phyloP scores from a whole-genome alignment of 2,113 vertebrate genomes.

The Apodemus sylvaticus region DNA sequence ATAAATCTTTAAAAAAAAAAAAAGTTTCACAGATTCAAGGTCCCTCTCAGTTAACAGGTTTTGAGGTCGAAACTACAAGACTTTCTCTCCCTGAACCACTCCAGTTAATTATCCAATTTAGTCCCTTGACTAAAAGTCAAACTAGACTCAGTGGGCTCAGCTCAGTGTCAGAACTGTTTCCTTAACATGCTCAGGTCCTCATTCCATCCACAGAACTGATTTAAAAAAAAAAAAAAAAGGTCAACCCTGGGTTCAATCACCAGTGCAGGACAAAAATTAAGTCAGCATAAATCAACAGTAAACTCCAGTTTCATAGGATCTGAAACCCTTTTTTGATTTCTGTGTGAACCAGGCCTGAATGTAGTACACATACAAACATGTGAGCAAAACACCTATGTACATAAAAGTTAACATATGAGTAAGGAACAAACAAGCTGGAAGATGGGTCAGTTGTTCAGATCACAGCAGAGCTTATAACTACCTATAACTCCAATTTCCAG shows the following conservation, averaged over 20 bases:
- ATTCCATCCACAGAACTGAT: background rate
- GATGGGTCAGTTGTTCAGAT: background rate
- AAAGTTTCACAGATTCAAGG: background rate
- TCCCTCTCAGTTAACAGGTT: background rate
- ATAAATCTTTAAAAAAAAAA: background rate
- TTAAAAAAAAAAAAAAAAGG: background rate
- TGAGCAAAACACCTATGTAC: background rate
- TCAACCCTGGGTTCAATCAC: background rate
- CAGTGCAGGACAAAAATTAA: background rate
- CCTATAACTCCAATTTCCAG: background rate
- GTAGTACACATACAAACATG: background rate
- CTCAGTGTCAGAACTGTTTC: background rate
- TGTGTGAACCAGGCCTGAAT: background rate
- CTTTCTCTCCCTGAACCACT: conserved; percentile 1
- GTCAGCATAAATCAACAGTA: background rate
- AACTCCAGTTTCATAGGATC: background rate
- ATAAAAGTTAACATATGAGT: background rate
- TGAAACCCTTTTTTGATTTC: background rate
- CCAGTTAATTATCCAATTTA: conserved; percentile 30
- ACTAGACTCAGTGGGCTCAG: background rate
- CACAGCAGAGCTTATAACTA: background rate
- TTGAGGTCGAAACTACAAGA: background rate
- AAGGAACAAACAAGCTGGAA: background rate
- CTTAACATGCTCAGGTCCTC: background rate
- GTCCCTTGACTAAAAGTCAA: background rate